Conservation (phyloP, 2,888 invertebrate genomes). For the Entomobrya proxima region DNA sequence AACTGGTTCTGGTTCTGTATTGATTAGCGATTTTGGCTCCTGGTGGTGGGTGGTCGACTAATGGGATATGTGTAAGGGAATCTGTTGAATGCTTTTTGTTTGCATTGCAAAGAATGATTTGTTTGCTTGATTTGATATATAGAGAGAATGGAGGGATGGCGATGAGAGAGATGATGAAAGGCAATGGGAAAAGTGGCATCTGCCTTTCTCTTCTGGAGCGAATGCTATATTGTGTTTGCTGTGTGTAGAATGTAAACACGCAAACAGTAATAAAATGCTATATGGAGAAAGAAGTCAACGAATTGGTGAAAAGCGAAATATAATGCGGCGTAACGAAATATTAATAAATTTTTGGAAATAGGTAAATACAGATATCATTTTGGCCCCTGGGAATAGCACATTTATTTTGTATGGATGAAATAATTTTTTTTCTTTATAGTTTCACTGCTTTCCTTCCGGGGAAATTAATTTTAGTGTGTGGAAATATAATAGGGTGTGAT, state of each 20-base stretch:
- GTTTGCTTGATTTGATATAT: not conserved
- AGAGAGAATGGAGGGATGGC: too few relatives aligned
- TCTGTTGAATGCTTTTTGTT: conserved; percentile 33
- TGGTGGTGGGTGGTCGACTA: not conserved
- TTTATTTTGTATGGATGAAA: too few relatives aligned
- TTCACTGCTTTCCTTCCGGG: too few relatives aligned
- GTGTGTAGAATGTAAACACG: not conserved
- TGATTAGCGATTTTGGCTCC: not conserved
- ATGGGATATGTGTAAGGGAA: not conserved
- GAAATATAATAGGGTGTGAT: too few relatives aligned
- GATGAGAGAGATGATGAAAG: not conserved
- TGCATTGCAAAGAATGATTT: not conserved
- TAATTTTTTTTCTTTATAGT: too few relatives aligned
- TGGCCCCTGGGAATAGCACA: too few relatives aligned
- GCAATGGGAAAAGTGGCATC: not conserved
- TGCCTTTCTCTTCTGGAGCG: not conserved
- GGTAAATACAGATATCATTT: too few relatives aligned
- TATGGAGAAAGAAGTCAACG: not conserved
- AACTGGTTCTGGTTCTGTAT: not conserved
- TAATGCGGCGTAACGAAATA: too few relatives aligned
- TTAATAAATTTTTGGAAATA: too few relatives aligned
- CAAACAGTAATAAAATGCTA: not conserved
- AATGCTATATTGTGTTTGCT: not conserved
- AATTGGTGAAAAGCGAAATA: not conserved
- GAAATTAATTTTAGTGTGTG: too few relatives aligned